These are phyloP conservation scores for Heliconius aoede DNA, from an alignment of 2,888 invertebrate species.

Conservation along the genomic window DNA sequence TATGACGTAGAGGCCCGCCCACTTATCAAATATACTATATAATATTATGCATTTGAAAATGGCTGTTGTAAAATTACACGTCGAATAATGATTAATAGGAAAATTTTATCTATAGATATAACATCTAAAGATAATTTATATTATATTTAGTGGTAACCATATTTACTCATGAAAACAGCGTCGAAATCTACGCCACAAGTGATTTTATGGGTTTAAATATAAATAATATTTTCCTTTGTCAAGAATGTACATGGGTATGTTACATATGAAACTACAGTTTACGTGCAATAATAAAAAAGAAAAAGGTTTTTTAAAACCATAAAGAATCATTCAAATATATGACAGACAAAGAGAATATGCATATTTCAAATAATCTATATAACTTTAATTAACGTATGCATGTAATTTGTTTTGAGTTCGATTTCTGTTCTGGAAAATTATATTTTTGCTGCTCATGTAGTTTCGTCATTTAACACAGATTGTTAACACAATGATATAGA, in stretches of 20 bases:
- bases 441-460: too few species aligned
- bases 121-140: not conserved
- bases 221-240: too few species aligned
- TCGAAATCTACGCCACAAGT: too few species aligned
- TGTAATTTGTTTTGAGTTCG: not conserved
- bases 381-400: not conserved
- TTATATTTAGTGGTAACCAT: not conserved
- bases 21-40: not conserved
- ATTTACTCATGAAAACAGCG: not conserved
- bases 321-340: too few species aligned
- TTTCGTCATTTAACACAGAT: too few species aligned
- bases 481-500: too few species aligned
- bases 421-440: too few species aligned
- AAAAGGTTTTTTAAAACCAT: too few species aligned
- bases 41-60: not conserved
- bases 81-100: not conserved
- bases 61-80: not conserved
- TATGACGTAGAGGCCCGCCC: constrained; percentile 14
- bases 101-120: not conserved
- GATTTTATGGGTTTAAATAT: too few species aligned
- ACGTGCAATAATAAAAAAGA: too few species aligned
- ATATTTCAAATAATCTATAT: not conserved
- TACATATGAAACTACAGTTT: too few species aligned
- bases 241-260: too few species aligned
- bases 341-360: not conserved